phyloP scores from a whole-genome alignment of 92 coral and sea anemone species.

The Blastomussa wellsi region DNA sequence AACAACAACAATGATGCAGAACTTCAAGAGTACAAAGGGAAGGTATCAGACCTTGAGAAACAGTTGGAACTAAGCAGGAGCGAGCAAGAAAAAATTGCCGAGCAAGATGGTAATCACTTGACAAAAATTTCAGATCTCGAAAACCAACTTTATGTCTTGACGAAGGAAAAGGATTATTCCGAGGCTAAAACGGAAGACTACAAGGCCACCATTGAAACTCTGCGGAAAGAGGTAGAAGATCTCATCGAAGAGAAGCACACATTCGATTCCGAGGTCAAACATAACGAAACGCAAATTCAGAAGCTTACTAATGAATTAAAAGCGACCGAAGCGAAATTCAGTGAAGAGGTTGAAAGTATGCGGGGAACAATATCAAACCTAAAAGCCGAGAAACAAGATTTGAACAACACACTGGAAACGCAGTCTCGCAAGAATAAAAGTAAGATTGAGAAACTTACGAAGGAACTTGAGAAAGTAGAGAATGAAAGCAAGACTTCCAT shows the following conservation, averaged over 20 bases:
- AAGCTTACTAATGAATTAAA: conserved; percentile 5
- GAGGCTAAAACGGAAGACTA: conserved; percentile 29
- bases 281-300: background rate
- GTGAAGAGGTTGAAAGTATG: conserved; percentile 43
- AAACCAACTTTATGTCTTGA: conserved; percentile 22
- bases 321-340: conserved; percentile 18
- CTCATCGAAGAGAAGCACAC: conserved; percentile 19
- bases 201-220: conserved; percentile 7
- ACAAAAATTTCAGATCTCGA: conserved; percentile 15
- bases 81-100: conserved; percentile 23
- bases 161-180: conserved; percentile 8
- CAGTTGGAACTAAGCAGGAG: conserved; percentile 45
- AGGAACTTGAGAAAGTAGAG: conserved; percentile 49
- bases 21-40: conserved; percentile 55
- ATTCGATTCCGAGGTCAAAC: conserved; percentile 1
- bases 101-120: background rate
- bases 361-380: conserved; percentile 30
- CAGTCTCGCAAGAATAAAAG: conserved; percentile 44
- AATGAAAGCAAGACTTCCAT: conserved; percentile 33
- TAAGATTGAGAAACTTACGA: conserved; percentile 35
- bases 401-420: conserved; percentile 46
- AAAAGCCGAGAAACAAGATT: conserved; percentile 37
- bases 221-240: conserved; percentile 29
- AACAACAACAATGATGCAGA: conserved; percentile 36
- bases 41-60: conserved; percentile 40